Evolutionary conservation across 92 coral and sea anemone species (phyloP), one percentile per base, ranked within the genome.

Genomic region (Palythoa caribaeorum): DNA sequence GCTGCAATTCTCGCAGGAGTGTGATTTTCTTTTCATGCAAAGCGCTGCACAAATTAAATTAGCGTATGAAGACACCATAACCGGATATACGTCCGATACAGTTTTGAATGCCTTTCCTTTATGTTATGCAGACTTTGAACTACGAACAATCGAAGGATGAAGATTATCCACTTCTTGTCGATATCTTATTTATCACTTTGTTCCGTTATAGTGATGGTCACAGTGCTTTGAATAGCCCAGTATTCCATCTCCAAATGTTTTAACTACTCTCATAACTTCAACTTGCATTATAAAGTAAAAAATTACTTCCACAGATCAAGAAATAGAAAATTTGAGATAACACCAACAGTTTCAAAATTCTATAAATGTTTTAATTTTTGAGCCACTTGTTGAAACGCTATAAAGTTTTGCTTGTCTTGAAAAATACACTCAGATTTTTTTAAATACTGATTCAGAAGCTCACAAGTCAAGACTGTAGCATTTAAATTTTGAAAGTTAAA

Each of bases 1-100:
- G 40, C 60, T 51, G 50, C 50, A 47, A 65, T 19, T 47, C 13
- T 68, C 13, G 86, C 62, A 44, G 52, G 83, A 15, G 38, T 78
- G 21, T 3, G 6, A 17, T 8, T 47, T 35, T 35, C 47, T 81
- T 66, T 68, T 48, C 14, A 68, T 81, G 55, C 39, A 81, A 81
- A 81, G 75, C 40, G 75, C 36, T 81, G 75, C 86, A 39, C 86
- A 81, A 81, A 81, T 81, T 81, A 44, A 81, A 81, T 81, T 81
- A 81, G 38, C 17, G 60, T 47, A 65, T 81, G 86, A 65, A 68
- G 86, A 68, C 63, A 81, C 74, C 86, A 48, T 57, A 13, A 81
- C 86, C 86, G 86, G 86, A 81, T 81, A 2, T 57, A 16, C 60
- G 76, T 15, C 36, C 57, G 85, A 81, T 81, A 81, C n/a, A 8